Conservation (phyloP, 2,797 vertebrate species). For the Cyclopterus lumpus region DNA sequence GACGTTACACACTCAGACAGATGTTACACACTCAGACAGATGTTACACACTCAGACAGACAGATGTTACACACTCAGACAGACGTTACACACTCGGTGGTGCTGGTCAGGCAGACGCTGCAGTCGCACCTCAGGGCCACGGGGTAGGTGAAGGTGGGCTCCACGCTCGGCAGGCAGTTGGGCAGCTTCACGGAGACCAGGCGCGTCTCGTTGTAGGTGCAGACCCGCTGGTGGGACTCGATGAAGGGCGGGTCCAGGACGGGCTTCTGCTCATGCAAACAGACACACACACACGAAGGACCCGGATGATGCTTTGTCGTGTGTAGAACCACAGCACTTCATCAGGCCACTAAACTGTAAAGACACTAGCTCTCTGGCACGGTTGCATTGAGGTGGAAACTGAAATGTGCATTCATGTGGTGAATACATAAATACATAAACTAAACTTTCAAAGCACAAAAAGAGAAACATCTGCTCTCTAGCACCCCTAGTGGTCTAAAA, state of each 20-base stretch:
- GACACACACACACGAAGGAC: not conserved
- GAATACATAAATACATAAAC: too few relatives aligned
- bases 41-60: conserved; percentile 92
- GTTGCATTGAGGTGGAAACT: too few relatives aligned
- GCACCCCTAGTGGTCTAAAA: not conserved
- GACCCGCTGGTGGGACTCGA: conserved; percentile 90
- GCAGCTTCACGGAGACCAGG: conserved; percentile 86
- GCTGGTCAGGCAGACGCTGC: conserved; percentile 88
- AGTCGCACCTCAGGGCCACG: conserved; percentile 90
- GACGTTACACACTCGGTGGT: conserved; percentile 90
- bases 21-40: conserved; percentile 90
- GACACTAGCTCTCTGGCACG: too few relatives aligned
- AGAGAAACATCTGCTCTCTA: not conserved
- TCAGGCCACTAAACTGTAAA: too few relatives aligned
- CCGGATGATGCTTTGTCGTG: too few relatives aligned
- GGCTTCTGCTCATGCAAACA: conserved; percentile 85
- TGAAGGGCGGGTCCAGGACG: conserved; percentile 88
- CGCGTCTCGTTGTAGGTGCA: conserved; percentile 93
- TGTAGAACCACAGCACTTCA: too few relatives aligned
- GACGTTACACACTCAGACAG: conserved; percentile 90
- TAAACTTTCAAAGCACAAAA: too few relatives aligned
- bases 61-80: conserved; percentile 13
- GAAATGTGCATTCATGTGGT: too few relatives aligned
- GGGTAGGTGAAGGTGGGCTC: conserved; percentile 91
- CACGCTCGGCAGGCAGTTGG: conserved; percentile 81